A percentile compares a stretch with the other conserved stretches of the same genome.
These are phyloP conservation scores for Sesamia inferens DNA, from an alignment of 2,888 invertebrate species.

Conservation along the genomic window DNA sequence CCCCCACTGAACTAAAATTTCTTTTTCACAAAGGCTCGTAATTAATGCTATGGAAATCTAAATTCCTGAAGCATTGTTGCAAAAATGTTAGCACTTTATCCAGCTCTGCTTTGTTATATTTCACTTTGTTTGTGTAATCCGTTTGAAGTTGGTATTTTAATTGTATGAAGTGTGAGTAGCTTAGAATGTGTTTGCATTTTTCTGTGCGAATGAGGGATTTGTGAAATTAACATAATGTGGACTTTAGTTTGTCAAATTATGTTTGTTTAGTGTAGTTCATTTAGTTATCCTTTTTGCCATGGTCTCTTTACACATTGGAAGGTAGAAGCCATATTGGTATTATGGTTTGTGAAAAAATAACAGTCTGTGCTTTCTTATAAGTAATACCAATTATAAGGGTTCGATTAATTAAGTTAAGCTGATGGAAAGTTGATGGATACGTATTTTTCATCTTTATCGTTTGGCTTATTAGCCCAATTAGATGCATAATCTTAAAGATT, in stretches of 20 bases:
- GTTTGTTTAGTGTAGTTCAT: neutral
- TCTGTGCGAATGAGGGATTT: slow-evolving; percentile 27
- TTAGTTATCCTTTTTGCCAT: neutral
- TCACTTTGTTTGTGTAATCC: slow-evolving; percentile 48
- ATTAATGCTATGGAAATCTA: slow-evolving; percentile 65
- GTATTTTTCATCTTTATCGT: too few relatives aligned
- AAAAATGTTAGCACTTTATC: slow-evolving; percentile 49
- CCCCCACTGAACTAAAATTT: neutral
- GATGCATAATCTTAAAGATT: too few relatives aligned
- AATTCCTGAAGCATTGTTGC: slow-evolving; percentile 31
- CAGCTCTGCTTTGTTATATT: slow-evolving; percentile 49
- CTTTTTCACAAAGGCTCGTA: slow-evolving; percentile 36
- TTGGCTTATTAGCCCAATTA: too few relatives aligned
- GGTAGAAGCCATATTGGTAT: neutral
- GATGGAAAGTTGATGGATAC: too few relatives aligned
- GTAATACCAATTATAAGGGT: too few relatives aligned
- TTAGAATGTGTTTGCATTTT: slow-evolving; percentile 34
- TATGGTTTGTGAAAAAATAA: too few relatives aligned
- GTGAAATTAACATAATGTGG: slow-evolving; percentile 12
- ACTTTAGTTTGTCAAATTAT: slow-evolving; percentile 10
- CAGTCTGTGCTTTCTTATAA: too few relatives aligned
- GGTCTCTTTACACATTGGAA: neutral
- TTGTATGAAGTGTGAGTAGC: slow-evolving; percentile 35
- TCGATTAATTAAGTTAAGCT: too few relatives aligned
- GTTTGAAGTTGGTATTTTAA: slow-evolving; percentile 53